A percentile compares a stretch with the other conserved stretches of the same genome.
Evolutionary conservation across 2,888 invertebrate species (phyloP).

Genomic region (Lochmaea crataegi): DNA sequence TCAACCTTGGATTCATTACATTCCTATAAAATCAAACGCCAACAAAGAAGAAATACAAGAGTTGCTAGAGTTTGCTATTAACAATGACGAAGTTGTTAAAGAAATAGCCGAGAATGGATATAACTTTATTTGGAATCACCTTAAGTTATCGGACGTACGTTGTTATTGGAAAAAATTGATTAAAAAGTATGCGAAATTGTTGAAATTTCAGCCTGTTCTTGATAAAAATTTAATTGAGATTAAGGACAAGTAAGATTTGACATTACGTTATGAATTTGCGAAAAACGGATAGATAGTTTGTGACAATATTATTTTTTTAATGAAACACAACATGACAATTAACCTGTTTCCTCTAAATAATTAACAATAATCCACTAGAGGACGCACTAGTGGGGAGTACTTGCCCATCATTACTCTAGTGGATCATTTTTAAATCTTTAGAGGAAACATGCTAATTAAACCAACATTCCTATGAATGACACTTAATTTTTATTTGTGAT

Average conservation of each 20-base stretch:
- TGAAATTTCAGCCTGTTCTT: constrained; percentile 74
- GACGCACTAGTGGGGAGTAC: too few species aligned
- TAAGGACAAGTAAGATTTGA: constrained; percentile 28
- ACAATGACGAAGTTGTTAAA: constrained; percentile 79
- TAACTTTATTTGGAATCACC: constrained; percentile 84
- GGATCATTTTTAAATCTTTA: too few species aligned
- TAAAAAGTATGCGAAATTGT: constrained; percentile 77
- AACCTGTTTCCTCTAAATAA: too few species aligned
- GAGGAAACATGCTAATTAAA: too few species aligned
- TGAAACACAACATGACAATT: background rate
- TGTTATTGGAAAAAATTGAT: constrained; percentile 90
- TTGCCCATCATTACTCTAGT: too few species aligned
- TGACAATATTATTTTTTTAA: too few species aligned
- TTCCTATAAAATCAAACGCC: constrained; percentile 79
- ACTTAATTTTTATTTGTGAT: background rate
- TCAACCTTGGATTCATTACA: constrained; percentile 95
- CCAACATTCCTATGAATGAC: background rate
- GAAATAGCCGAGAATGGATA: constrained; percentile 87
- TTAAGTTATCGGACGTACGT: constrained; percentile 82
- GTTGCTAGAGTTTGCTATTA: constrained; percentile 79
- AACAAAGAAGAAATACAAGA: constrained; percentile 77
- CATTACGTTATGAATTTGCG: background rate
- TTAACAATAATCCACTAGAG: too few species aligned
- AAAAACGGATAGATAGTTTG: too few species aligned
- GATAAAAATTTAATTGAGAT: constrained; percentile 72